Base-by-base conservation (phyloP, 1,140 invertebrate species). In the Archivesica marissinica region DNA sequence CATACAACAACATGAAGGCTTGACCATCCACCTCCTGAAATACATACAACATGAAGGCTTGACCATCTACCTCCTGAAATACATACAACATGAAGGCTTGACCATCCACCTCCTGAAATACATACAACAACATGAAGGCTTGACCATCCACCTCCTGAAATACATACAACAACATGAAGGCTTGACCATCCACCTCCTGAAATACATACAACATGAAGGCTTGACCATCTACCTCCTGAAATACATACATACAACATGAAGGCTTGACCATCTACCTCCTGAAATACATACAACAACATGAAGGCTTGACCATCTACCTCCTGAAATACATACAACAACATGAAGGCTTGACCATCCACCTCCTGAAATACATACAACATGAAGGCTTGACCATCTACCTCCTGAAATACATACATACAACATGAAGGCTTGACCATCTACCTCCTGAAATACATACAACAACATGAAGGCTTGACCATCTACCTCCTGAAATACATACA, bases 261-360 rank as follows among this genome's bases (percentile, higher is more conserved):
- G 6, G 30, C 96, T 89, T 96, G 95, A 0, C 97, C 96, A 89
- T 97, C 96, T n/a, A n/a, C n/a, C n/a, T n/a, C n/a, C n/a, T n/a
- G n/a, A n/a, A n/a, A n/a, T n/a, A n/a, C n/a, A n/a, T n/a, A n/a
- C 50, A 97, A 92, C 90, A 97, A 94, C 56, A 97, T 94, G 88
- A 97, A 96, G 0, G 97, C 96, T 89, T 96, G 95, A 0, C 97
- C 96, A 90, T 97, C 96, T 54, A 97, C 96, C 93, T 97, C 96
- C 95, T 96, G 82, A 33, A 76, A 91, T 82, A 44, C 35, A 33
- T 75, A 77, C 1, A 35, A 59, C 23, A 68, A 41, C 15, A 56
- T 47, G 15, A 17, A 66, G 6, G 30, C 96, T 89, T 96, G 95
- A 0, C 97, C 96, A 89, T 97, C 96, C n/a, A n/a, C n/a, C n/a